Conservation (phyloP, 2,888 invertebrate genomes). For the Leptopterna dolabrata region DNA sequence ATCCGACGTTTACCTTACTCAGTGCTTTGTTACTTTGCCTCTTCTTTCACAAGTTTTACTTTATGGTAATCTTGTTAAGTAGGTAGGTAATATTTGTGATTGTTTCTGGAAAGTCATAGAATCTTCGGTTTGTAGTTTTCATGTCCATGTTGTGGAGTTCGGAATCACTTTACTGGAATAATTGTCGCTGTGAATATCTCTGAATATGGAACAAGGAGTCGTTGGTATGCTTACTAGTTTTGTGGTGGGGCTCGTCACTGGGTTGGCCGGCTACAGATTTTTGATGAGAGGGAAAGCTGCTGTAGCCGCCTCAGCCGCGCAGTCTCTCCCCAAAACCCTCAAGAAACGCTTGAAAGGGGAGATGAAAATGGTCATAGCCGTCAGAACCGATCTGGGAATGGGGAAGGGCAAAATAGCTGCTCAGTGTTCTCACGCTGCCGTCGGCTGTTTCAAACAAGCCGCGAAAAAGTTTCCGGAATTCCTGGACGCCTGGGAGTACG, state of each 20-base stretch:
- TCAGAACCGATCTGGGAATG: constrained; percentile 81
- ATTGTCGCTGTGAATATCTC: not conserved
- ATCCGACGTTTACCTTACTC: no score
- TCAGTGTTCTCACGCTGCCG: constrained; percentile 83
- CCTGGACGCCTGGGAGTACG: constrained; percentile 73
- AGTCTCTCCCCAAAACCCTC: not conserved
- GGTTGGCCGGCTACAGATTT: not conserved
- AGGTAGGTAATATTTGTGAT: no score
- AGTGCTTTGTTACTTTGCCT: no score
- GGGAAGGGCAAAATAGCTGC: constrained; percentile 82
- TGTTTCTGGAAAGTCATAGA: no score
- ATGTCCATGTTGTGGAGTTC: not conserved
- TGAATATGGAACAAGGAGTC: not conserved
- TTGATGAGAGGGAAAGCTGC: not conserved
- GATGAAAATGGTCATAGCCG: constrained; percentile 72
- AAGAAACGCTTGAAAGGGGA: not conserved
- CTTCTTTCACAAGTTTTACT: no score
- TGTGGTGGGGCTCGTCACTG: constrained; percentile 17
- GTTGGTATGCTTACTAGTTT: constrained; percentile 24
- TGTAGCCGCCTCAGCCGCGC: not conserved
- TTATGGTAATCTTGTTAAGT: no score
- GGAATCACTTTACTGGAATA: not conserved
- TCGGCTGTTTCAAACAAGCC: constrained; percentile 75
- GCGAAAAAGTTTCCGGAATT: constrained; percentile 67
- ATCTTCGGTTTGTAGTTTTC: no score